Conservation (phyloP, 2,797 vertebrate species). For the Phrynocephalus guinanensis region DNA sequence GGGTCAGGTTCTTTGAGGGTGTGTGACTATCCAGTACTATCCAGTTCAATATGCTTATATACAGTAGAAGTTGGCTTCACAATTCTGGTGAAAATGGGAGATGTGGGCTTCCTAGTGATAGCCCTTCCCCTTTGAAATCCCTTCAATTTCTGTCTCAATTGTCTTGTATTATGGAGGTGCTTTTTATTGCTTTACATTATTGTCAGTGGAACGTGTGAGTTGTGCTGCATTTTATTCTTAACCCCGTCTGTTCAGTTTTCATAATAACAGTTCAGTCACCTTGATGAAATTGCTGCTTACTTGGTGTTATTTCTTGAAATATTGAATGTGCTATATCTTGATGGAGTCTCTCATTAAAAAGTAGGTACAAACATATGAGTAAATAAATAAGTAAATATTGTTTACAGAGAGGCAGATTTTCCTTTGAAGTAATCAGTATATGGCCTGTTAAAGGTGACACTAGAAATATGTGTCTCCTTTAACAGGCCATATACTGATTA, state of each 20-base stretch:
- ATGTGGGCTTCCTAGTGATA: neutral
- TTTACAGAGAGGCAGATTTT: neutral
- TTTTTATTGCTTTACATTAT: slow-evolving; percentile 3
- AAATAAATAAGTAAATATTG: neutral
- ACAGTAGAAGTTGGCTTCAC: no score
- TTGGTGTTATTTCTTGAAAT: neutral
- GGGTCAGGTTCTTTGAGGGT: neutral
- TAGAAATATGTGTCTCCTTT: neutral
- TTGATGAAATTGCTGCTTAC: slow-evolving; percentile 7
- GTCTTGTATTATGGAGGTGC: no score
- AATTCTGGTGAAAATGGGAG: no score
- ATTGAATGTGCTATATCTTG: neutral
- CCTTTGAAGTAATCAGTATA: slow-evolving; percentile 1
- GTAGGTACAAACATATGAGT: neutral
- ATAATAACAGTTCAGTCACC: neutral
- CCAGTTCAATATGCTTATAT: no score
- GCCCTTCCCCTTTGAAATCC: neutral
- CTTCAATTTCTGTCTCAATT: neutral
- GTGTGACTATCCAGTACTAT: no score
- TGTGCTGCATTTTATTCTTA: no score
- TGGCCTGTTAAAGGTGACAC: neutral
- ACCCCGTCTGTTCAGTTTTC: neutral
- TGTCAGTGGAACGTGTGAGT: neutral
- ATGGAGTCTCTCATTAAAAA: neutral
- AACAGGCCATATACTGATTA: no score